Evolutionary conservation across 1,140 invertebrate genomes (phyloP).

Genomic region (Drosophila santomea): DNA sequence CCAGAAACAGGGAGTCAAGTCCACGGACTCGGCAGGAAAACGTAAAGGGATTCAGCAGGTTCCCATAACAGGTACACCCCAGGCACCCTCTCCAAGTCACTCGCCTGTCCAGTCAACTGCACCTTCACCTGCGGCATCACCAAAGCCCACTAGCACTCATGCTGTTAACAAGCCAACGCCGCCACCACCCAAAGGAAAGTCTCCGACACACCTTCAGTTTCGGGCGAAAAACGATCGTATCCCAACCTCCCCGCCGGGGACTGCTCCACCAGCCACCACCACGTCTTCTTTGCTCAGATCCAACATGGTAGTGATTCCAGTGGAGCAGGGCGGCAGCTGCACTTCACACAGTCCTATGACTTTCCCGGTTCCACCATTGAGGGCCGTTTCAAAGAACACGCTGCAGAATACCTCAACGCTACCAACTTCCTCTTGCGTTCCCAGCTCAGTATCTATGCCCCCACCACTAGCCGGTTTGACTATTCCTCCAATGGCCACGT

Average conservation of each 20-base stretch:
- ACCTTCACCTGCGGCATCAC: neutral
- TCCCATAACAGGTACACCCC: slow-evolving; percentile 47
- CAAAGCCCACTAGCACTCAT: slow-evolving; percentile 23
- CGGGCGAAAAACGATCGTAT: slow-evolving; percentile 47
- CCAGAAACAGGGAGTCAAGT: slow-evolving; percentile 47
- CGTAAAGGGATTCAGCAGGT: slow-evolving; percentile 42
- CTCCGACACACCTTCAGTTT: slow-evolving; percentile 18
- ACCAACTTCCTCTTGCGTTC: neutral
- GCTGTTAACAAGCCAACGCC: neutral
- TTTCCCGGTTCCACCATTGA: slow-evolving; percentile 73
- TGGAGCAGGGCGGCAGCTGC: slow-evolving; percentile 39
- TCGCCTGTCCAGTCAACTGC: slow-evolving; percentile 18
- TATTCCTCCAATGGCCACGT: neutral
- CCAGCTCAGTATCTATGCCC: slow-evolving; percentile 29
- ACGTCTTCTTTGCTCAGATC: slow-evolving; percentile 62
- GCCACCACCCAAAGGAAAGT: slow-evolving; percentile 8
- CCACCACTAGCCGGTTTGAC: slow-evolving; percentile 72
- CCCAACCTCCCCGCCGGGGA: slow-evolving; percentile 11
- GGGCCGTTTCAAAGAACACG: slow-evolving; percentile 72
- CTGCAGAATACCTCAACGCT: slow-evolving; percentile 31
- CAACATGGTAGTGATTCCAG: slow-evolving; percentile 83
- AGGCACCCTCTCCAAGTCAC: slow-evolving; percentile 22
- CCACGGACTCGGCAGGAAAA: slow-evolving; percentile 15
- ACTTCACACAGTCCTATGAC: slow-evolving; percentile 54
- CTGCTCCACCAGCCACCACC: slow-evolving; percentile 4